Conservation (phyloP, 1,140 invertebrate species). For the Cyclina sinensis region DNA sequence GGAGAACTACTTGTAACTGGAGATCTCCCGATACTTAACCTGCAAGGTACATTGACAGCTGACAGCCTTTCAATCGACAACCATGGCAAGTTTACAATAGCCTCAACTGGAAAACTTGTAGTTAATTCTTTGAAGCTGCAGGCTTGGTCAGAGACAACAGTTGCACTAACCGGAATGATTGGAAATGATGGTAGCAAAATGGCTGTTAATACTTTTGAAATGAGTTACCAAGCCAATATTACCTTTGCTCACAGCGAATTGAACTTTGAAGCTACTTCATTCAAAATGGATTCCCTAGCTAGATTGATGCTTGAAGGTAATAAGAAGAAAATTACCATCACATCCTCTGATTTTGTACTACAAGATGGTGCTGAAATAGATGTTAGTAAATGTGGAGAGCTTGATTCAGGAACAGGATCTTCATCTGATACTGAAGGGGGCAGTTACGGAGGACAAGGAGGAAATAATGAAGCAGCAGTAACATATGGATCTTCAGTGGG, state of each 20-base stretch:
- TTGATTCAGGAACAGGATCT: conserved; percentile 54
- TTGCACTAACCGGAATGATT: conserved; percentile 43
- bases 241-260: conserved; percentile 68
- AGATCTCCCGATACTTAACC: conserved; percentile 46
- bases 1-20: conserved; percentile 64
- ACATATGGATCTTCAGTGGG: conserved; percentile 72
- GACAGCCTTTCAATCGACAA: conserved; percentile 64
- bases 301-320: conserved; percentile 46
- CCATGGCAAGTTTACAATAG: conserved; percentile 59
- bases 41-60: conserved; percentile 64
- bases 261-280: conserved; percentile 45
- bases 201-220: conserved; percentile 29
- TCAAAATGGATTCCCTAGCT: conserved; percentile 73
- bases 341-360: conserved; percentile 64
- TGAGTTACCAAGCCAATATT: conserved; percentile 72
- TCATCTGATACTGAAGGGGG: conserved; percentile 65
- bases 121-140: conserved; percentile 31
- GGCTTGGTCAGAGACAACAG: conserved; percentile 38
- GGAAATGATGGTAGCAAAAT: conserved; percentile 34
- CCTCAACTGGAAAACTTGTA: conserved; percentile 52
- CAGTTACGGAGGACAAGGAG: conserved; percentile 77
- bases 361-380: conserved; percentile 73
- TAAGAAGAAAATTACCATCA: conserved; percentile 64
- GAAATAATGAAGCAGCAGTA: background rate
- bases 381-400: conserved; percentile 65